Base-by-base conservation (phyloP, 2,113 vertebrate genomes). In the Eptatretus burgeri region DNA sequence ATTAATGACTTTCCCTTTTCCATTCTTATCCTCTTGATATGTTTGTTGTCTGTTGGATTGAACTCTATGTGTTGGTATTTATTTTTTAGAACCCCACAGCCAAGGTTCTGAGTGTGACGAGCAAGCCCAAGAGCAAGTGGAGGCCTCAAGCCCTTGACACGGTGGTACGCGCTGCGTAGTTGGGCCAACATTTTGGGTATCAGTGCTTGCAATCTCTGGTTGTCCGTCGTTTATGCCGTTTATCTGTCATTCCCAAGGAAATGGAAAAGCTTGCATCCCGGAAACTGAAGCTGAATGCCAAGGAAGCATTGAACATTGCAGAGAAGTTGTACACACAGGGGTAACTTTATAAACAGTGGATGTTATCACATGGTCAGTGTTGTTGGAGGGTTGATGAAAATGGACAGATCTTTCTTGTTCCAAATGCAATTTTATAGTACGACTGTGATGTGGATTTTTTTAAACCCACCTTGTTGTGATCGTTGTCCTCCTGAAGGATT, bases 61-160 rank as follows among this genome's bases (percentile, higher is more conserved):
- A 41, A 41, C 27, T 41, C 27, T 41, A 52, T 2, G 41, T 72
- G 64, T 70, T 56, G 67, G 69, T 70, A 16, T 63, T 65, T 64
- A 52, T 64, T 71, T 73, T 70, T 65, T 71, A 98, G 91, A 77
- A 91, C 74, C 89, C 89, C 1, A 72, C 73, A 51, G 89, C 91
- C 8, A 91, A 79, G 2, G 82, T 96, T 63, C 75, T 81, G 67
- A 80, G 82, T 66, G 82, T 98, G 69, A 76, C 67, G 65, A 91
- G 83, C 73, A 98, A 84, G 72, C 81, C 89, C 18, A 98, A 93
- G 73, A 98, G 80, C 75, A 98, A 87, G 70, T 96, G 91, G 91
- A 82, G 91, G 69, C 91, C 91, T 51, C 75, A 85, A 66, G 81
- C 91, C 49, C 71, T 98, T 71, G 91, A 98, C 72, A 98, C 91